Base-by-base conservation (phyloP, 2,888 invertebrate species). In the Monoplex corrugatus region DNA sequence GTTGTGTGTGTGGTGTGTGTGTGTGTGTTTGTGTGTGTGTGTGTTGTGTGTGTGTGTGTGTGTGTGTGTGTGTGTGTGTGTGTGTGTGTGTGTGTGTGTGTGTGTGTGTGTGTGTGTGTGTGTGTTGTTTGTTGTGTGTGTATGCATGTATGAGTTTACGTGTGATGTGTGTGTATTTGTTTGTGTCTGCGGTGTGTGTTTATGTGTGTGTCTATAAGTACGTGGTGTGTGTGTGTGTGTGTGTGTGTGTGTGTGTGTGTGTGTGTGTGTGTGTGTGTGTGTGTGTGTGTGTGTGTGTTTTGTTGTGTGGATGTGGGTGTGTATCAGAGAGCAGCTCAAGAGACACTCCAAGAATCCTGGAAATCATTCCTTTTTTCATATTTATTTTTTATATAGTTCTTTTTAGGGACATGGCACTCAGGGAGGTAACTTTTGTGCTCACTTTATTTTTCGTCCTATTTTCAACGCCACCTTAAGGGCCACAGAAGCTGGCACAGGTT, bases 161-260 rank as follows among this genome's bases (percentile, higher is more conserved):
- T 68, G 68, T 63, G 19, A 3, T 68, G 68, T 68, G 68, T 68
- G 75, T 38, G 75, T 75, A 38, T 75, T 35, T 75, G 75, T 75
- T 35, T 75, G 75, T 75, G 68, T 19, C 28, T 19, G 68, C 6
- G 68, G 68, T 0, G 68, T 19, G 68, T 19, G 68, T 0, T 23
- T 68, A 6, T 68, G 23, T 68, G 3, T 68, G 68, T 68, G 68
- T 68, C n/a, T n/a, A n/a, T n/a, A n/a, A n/a, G n/a, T n/a, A n/a
- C n/a, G n/a, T n/a, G n/a, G 68, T 68, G 68, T 68, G 68, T 68
- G 68, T 68, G 68, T 68, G 68, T 68, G 68, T 68, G 68, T 68
- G 68, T 68, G 68, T 68, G 68, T 68, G 68, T 68, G 68, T 68
- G 68, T 68, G 68, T 68, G n/a, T 6, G 23, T 68, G 23, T 23